Base-by-base conservation (phyloP, 92 coral and sea anemone genomes). In the Zoanthus sociatus region DNA sequence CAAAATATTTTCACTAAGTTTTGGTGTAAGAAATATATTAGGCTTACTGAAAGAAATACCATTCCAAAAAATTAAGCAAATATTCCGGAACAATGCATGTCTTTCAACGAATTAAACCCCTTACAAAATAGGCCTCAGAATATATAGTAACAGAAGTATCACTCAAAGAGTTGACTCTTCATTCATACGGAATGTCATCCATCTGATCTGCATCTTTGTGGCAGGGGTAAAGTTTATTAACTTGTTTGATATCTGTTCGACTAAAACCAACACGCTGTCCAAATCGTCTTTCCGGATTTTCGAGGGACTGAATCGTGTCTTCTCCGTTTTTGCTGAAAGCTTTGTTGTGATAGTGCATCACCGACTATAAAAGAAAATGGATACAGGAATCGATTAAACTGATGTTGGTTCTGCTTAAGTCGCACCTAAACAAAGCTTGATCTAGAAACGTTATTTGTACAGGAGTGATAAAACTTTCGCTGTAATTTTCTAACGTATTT, bases 181-280 rank as follows among this genome's bases (percentile, higher is more conserved):
- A 90, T 61, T 90, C 79, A 47, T 83, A 90, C 3, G 76, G 16
- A 30, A 90, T 58, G 21, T 88, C 91, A 26, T 76, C 73, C 71
- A 93, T n/a, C 18, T 20, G 45, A 30, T 56, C 21, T 37, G 74
- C 81, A 14, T 76, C 72, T 67, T 84, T 64, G 31, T 67, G 71
- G 67, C 98, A 97, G 0, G 71, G 66, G 88, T 95, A 97, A 6
- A 92, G 84, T 61, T 78, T 77, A 86, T 95, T 95, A 1, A 97
- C 90, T 90, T 97, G 95, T 42, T 15, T 47, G 17, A 97, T 78
- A 48, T 97, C 96, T 37, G 95, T 93, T 45, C 45, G 75, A 77
- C 98, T 97, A 83, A 97, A 94, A 46, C 86, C 87, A 12, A 76
- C 77, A 68, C 99, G 93, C 82, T 97, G 99, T 30, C 99, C 99